Percentiles rank a stretch among this genome's conserved stretches.
Evolutionary conservation across 2,797 vertebrate genomes (phyloP).

Genomic region (Otolemur crassicaudatus): DNA sequence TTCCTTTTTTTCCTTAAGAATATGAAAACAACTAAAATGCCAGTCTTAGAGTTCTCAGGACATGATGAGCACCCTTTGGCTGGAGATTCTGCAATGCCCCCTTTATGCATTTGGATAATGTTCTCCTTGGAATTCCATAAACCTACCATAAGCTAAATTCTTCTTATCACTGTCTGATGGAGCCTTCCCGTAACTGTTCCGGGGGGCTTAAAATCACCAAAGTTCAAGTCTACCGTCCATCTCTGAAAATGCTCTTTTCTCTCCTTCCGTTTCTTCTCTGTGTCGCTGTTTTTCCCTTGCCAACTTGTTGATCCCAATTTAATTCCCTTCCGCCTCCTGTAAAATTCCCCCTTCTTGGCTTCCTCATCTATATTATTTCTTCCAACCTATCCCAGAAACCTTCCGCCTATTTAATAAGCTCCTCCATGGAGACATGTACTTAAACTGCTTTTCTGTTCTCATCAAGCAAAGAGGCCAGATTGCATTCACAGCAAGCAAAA

Average conservation of each 20-base stretch:
- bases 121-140: neutral
- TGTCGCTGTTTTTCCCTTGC: slow-evolving; percentile 39
- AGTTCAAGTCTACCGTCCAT: neutral
- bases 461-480: slow-evolving; percentile 64
- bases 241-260: neutral
- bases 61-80: neutral
- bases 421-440: slow-evolving; percentile 24
- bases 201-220: neutral
- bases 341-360: slow-evolving; percentile 34
- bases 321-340: slow-evolving; percentile 55
- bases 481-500: slow-evolving; percentile 63
- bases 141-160: neutral
- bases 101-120: neutral
- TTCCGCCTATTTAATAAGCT: slow-evolving; percentile 68
- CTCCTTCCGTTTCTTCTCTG: neutral
- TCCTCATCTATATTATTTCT: slow-evolving; percentile 52
- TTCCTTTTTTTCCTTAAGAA: neutral
- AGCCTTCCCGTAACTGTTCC: neutral
- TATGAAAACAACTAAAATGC: neutral
- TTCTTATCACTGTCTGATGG: neutral
- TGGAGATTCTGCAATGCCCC: neutral
- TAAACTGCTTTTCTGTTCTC: slow-evolving; percentile 60
- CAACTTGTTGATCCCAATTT: slow-evolving; percentile 57
- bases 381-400: slow-evolving; percentile 33
- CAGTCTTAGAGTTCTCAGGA: neutral